A percentile compares a stretch with the other conserved stretches of the same genome.
Conservation (phyloP, 2,113 vertebrate species). For the Grus americana region DNA sequence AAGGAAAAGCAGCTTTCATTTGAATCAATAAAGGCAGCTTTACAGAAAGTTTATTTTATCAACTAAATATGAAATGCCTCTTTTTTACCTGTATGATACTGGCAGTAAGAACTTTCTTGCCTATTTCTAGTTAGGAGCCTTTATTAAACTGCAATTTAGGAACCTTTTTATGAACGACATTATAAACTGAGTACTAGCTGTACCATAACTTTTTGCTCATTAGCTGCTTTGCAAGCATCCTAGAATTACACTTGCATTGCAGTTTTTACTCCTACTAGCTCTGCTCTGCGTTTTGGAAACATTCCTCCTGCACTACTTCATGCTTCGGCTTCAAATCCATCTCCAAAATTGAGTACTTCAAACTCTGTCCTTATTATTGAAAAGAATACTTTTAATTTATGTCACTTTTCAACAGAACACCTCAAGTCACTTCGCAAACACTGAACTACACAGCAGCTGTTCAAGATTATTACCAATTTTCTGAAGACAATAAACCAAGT, state of each 20-base stretch:
- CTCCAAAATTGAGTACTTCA: not conserved
- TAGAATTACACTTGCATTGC: not conserved
- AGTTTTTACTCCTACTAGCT: not conserved
- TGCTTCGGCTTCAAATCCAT: not conserved
- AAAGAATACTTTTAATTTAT: not conserved
- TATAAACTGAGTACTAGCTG: not conserved
- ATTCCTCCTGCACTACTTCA: not conserved
- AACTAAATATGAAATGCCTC: not conserved
- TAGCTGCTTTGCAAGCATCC: not conserved
- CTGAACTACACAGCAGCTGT: not conserved
- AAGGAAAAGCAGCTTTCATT: not conserved
- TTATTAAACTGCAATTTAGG: not conserved
- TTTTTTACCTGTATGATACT: not conserved
- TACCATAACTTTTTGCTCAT: not conserved
- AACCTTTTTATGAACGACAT: not conserved
- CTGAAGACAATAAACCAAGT: not conserved
- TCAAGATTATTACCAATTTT: not conserved
- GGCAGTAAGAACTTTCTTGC: not conserved
- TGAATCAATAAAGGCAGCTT: not conserved
- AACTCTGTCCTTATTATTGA: not conserved
- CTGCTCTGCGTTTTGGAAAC: not conserved
- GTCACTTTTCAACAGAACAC: not conserved
- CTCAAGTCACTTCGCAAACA: not conserved
- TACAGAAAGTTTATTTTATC: not conserved
- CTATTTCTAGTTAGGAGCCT: not conserved